phyloP scores from a whole-genome alignment of 2,888 invertebrate species.

The Dolichomitus sp. region DNA sequence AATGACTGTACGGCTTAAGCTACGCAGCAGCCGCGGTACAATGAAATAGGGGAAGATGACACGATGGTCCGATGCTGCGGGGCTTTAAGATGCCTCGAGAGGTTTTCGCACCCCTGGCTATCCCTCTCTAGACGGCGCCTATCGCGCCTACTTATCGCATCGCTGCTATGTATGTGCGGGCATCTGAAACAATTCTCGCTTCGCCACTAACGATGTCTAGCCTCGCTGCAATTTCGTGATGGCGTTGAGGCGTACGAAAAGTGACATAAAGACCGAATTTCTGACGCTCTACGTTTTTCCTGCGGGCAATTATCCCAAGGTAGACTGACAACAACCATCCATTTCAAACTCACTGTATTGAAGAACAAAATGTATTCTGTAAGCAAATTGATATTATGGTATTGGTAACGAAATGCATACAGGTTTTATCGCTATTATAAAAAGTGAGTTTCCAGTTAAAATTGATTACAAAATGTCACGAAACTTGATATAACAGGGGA shows the following conservation, averaged over 20 bases:
- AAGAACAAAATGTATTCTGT: too few species aligned
- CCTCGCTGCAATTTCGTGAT: background rate
- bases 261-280: background rate
- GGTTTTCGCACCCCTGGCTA: slow-evolving; percentile 8
- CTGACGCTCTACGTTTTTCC: background rate
- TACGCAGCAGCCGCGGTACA: background rate
- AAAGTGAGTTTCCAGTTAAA: too few species aligned
- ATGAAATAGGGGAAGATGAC: background rate
- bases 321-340: background rate
- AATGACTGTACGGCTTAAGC: background rate
- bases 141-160: slow-evolving; percentile 43
- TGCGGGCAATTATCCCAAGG: background rate
- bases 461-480: too few species aligned
- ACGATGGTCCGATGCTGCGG: slow-evolving; percentile 4
- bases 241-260: background rate
- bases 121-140: slow-evolving; percentile 17
- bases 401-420: too few species aligned
- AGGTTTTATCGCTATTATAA: too few species aligned
- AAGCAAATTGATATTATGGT: too few species aligned
- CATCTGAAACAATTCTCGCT: slow-evolving; percentile 46
- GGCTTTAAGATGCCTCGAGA: slow-evolving; percentile 26
- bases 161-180: slow-evolving; percentile 24
- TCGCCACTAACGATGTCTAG: slow-evolving; percentile 11
- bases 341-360: too few species aligned
- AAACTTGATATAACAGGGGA: too few species aligned